Conservation (phyloP, 2,113 vertebrate species). For the Antennarius striatus region DNA sequence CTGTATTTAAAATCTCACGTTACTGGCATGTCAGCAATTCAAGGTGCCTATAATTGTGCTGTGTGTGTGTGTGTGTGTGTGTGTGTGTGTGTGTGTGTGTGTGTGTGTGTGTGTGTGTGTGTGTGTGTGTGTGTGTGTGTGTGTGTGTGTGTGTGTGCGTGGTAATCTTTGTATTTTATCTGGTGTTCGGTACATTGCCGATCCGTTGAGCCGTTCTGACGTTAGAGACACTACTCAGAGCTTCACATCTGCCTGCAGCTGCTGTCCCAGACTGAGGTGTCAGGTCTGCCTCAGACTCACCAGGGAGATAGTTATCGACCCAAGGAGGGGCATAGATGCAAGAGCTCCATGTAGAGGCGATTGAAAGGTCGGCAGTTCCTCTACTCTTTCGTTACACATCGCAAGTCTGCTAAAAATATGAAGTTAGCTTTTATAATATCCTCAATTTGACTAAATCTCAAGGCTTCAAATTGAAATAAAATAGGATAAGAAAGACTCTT, state of each 20-base stretch:
- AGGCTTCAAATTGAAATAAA: neutral
- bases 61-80: too few species aligned
- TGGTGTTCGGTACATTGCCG: slow-evolving; percentile 14
- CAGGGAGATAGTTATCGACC: slow-evolving; percentile 15
- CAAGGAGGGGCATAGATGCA: slow-evolving; percentile 5
- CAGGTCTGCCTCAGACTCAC: slow-evolving; percentile 39
- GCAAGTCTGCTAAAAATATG: slow-evolving; percentile 12
- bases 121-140: too few species aligned
- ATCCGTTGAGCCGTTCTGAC: slow-evolving; percentile 25
- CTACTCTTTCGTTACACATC: slow-evolving; percentile 8
- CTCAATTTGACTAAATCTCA: neutral
- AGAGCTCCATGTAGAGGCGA: slow-evolving; percentile 29
- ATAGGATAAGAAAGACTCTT: too few species aligned
- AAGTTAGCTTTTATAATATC: neutral
- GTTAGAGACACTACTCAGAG: slow-evolving; percentile 47
- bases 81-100: too few species aligned
- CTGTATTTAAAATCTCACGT: neutral
- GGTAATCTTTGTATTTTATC: slow-evolving; percentile 8
- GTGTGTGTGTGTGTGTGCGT: slow-evolving; percentile 1
- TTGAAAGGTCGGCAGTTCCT: slow-evolving; percentile 13
- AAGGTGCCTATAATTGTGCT: neutral
- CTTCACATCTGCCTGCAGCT: slow-evolving; percentile 59
- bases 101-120: too few species aligned
- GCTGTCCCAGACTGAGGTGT: slow-evolving; percentile 50
- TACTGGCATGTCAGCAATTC: neutral